Conservation (phyloP, 2,888 invertebrate genomes). For the Thera britannica region DNA sequence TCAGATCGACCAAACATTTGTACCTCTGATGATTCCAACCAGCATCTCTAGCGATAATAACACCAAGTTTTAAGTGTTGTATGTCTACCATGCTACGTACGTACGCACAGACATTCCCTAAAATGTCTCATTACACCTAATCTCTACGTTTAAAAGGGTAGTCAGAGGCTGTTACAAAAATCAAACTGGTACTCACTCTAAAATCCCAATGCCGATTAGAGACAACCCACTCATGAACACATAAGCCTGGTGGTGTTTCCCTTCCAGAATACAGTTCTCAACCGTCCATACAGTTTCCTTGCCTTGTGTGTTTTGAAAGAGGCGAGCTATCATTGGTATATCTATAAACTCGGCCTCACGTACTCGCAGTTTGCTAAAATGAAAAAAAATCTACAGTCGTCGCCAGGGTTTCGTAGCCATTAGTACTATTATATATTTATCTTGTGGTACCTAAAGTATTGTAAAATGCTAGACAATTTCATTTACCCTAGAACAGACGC, state of each 20-base stretch:
- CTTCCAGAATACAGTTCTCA: conserved; percentile 57
- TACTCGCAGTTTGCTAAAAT: conserved; percentile 66
- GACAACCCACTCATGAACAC: conserved; percentile 63
- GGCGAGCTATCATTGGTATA: conserved; percentile 63
- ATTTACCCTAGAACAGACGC: conserved; percentile 66
- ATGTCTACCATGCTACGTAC: no score
- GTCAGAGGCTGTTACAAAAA: no score
- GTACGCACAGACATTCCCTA: no score
- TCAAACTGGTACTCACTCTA: conserved; percentile 62
- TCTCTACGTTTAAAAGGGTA: no score
- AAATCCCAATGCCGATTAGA: conserved; percentile 66
- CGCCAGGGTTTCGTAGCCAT: no score
- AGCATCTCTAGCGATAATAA: no score
- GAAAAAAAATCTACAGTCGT: background rate
- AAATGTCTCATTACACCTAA: no score
- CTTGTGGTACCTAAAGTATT: background rate
- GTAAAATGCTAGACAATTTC: background rate
- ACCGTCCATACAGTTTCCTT: conserved; percentile 65
- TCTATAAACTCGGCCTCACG: conserved; percentile 70
- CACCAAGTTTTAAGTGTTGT: no score
- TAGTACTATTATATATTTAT: no score
- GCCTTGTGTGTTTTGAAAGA: conserved; percentile 60
- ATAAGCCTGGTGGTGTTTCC: conserved; percentile 55
- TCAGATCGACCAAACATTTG: no score
- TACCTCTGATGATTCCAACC: no score